These are phyloP conservation scores for Drosophila sp. DNA, from an alignment of 1,140 invertebrate genomes.

Conservation along the genomic window DNA sequence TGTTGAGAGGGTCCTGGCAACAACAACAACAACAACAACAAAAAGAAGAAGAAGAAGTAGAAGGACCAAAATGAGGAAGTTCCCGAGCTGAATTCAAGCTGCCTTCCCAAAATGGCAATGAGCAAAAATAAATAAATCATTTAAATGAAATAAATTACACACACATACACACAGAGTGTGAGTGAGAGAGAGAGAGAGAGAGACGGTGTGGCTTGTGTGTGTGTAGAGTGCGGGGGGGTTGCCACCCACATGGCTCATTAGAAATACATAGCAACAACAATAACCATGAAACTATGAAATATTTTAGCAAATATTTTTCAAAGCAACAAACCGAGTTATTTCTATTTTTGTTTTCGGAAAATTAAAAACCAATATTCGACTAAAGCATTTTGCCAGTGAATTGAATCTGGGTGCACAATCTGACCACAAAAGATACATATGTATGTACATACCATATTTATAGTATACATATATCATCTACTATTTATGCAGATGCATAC, in stretches of 20 bases:
- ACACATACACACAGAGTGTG: conserved; percentile 25
- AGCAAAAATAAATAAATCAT: conserved; percentile 80
- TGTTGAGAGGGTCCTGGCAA: background rate
- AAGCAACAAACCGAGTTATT: conserved; percentile 27
- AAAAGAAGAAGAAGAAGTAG: too few relatives aligned
- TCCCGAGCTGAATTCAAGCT: background rate
- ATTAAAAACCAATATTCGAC: conserved; percentile 50
- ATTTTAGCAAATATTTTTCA: conserved; percentile 30
- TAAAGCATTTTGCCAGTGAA: conserved; percentile 6
- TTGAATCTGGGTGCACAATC: background rate
- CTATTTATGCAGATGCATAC: background rate
- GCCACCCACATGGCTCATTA: conserved; percentile 70
- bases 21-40: background rate
- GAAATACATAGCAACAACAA: conserved; percentile 68
- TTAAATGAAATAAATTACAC: conserved; percentile 74
- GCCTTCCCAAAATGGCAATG: conserved; percentile 64
- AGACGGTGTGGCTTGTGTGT: too few relatives aligned
- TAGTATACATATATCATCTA: background rate
- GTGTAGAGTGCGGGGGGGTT: background rate
- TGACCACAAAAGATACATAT: background rate
- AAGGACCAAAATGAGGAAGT: conserved; percentile 5
- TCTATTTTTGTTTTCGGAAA: conserved; percentile 35
- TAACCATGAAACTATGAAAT: conserved; percentile 25
- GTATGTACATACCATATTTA: background rate
- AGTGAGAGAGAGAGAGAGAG: background rate